Conservation (phyloP, 2,888 invertebrate genomes). For the Phania funesta region DNA sequence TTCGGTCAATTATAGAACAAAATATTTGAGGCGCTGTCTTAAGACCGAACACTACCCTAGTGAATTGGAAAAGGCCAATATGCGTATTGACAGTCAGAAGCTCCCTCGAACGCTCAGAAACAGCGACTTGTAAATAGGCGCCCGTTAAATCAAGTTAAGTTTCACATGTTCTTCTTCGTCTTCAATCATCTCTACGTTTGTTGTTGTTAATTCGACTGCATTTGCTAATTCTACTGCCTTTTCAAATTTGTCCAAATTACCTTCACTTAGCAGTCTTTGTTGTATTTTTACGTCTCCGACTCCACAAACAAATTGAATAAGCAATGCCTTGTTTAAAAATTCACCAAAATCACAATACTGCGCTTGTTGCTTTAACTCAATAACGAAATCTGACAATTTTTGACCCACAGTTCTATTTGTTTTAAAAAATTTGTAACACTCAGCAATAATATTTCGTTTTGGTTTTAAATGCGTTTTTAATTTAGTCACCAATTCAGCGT, state of each 20-base stretch:
- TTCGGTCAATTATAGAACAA: too few relatives aligned
- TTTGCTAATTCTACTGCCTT: constrained; percentile 12
- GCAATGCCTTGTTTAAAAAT: constrained; percentile 1
- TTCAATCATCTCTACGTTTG: neutral
- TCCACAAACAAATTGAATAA: constrained; percentile 36
- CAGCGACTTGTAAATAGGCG: too few relatives aligned
- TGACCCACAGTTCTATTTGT: constrained; percentile 16
- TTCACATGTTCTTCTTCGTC: neutral
- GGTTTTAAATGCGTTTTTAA: constrained; percentile 51
- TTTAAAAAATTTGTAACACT: constrained; percentile 46
- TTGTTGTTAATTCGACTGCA: constrained; percentile 9
- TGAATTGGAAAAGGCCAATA: too few relatives aligned
- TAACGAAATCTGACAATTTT: constrained; percentile 21
- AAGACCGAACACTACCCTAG: too few relatives aligned
- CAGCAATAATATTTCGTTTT: constrained; percentile 44
- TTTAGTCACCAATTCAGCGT: constrained; percentile 23
- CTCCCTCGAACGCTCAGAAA: too few relatives aligned
- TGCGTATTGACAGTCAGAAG: too few relatives aligned
- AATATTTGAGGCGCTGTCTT: too few relatives aligned
- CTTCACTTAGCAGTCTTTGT: neutral
- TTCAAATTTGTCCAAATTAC: neutral
- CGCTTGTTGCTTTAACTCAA: constrained; percentile 41
- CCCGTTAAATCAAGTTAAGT: too few relatives aligned
- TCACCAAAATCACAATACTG: constrained; percentile 36
- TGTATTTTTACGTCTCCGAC: constrained; percentile 8